These are phyloP conservation scores for Drosophila parabipectinata DNA, from an alignment of 1,140 invertebrate genomes.

Conservation along the genomic window DNA sequence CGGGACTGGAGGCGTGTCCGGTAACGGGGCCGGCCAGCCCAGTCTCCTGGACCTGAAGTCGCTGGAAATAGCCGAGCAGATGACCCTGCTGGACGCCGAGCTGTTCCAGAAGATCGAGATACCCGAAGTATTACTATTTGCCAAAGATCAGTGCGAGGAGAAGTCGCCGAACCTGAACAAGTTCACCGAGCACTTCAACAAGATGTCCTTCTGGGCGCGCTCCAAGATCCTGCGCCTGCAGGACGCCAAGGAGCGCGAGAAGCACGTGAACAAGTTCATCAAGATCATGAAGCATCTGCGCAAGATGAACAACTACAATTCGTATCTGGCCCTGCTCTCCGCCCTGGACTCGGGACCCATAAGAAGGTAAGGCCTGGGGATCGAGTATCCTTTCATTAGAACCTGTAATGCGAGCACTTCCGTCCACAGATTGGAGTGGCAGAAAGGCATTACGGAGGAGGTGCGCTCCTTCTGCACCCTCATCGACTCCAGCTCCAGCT, in stretches of 20 bases:
- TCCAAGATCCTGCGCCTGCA: slow-evolving; percentile 91
- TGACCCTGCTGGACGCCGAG: slow-evolving; percentile 98
- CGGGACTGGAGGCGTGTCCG: neutral
- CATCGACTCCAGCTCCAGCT: slow-evolving; percentile 98
- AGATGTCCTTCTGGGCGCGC: slow-evolving; percentile 99
- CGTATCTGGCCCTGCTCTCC: slow-evolving; percentile 97
- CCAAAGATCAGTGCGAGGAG: slow-evolving; percentile 98
- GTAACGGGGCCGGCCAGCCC: slow-evolving; percentile 30
- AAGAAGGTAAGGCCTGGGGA: slow-evolving; percentile 84
- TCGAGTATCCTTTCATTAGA: neutral
- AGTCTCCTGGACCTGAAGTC: slow-evolving; percentile 97
- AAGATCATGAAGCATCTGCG: slow-evolving; percentile 99
- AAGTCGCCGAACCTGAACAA: slow-evolving; percentile 97
- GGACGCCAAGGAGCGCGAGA: slow-evolving; percentile 97
- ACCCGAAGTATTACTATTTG: slow-evolving; percentile 98
- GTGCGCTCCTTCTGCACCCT: slow-evolving; percentile 97
- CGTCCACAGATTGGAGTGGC: slow-evolving; percentile 94
- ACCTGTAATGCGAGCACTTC: neutral
- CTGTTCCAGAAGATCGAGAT: slow-evolving; percentile 98
- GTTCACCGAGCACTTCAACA: slow-evolving; percentile 99
- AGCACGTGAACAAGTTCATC: slow-evolving; percentile 97
- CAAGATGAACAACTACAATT: slow-evolving; percentile 99
- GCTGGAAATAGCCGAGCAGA: slow-evolving; percentile 94
- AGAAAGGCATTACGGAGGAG: slow-evolving; percentile 95
- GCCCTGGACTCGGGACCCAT: slow-evolving; percentile 98